phyloP scores from a whole-genome alignment of 2,797 vertebrate species.

The Cuniculus paca region DNA sequence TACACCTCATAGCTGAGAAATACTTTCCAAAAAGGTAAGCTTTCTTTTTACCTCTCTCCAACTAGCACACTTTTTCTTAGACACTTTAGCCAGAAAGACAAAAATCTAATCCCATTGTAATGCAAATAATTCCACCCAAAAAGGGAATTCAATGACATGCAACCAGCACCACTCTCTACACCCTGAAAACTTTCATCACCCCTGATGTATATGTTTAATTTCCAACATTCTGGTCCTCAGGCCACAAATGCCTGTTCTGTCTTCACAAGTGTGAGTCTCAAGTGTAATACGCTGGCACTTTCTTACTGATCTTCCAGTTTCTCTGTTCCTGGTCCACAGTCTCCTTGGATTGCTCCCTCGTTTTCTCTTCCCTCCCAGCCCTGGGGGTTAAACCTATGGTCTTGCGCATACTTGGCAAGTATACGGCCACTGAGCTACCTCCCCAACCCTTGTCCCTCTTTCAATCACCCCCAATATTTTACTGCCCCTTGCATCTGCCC shows the following conservation, averaged over 20 bases:
- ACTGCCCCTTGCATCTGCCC: neutral
- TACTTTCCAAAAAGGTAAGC: neutral
- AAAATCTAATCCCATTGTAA: no score
- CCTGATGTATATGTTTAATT: neutral
- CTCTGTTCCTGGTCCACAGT: neutral
- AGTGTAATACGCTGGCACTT: neutral
- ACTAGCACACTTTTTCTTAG: neutral
- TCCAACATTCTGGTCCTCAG: neutral
- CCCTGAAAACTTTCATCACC: no score
- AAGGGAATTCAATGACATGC: no score
- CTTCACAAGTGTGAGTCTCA: neutral
- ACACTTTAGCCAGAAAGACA: neutral
- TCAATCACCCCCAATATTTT: neutral
- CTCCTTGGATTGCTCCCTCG: rapidly evolving
- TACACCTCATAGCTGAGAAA: neutral
- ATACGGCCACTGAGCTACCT: no score
- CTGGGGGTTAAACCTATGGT: neutral
- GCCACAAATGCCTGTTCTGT: neutral
- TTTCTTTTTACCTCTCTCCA: neutral
- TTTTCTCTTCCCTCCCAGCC: no score
- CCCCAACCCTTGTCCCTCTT: no score
- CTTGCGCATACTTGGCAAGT: neutral
- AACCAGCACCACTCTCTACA: no score
- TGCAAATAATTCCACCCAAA: no score
- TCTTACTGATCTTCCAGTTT: neutral